Evolutionary conservation across 2,888 invertebrate genomes (phyloP).

Genomic region (Vanessa cardui): DNA sequence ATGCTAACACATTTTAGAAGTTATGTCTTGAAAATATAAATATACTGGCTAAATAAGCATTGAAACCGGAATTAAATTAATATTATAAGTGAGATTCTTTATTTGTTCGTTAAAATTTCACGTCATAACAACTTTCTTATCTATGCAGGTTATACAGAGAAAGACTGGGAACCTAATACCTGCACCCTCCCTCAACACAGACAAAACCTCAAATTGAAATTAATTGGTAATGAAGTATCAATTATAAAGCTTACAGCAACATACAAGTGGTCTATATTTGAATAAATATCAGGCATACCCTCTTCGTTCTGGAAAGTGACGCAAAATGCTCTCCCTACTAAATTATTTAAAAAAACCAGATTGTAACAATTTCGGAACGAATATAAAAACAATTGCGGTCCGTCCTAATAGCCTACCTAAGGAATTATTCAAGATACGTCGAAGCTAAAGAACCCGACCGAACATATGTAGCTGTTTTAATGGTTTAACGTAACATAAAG

Average conservation of each 20-base stretch:
- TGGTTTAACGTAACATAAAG: constrained; percentile 5
- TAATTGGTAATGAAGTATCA: too few relatives aligned
- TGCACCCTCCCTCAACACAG: too few relatives aligned
- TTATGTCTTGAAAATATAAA: too few relatives aligned
- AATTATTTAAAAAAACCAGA: constrained; percentile 35
- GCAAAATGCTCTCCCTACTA: constrained; percentile 18
- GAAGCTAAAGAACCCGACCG: constrained; percentile 9
- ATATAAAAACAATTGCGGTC: constrained; percentile 35
- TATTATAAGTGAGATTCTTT: too few relatives aligned
- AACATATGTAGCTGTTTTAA: constrained; percentile 8
- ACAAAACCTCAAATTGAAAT: too few relatives aligned
- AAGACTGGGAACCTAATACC: too few relatives aligned
- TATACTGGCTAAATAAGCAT: too few relatives aligned
- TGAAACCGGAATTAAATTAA: too few relatives aligned
- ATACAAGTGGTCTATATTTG: constrained; percentile 4
- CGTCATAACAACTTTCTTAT: too few relatives aligned
- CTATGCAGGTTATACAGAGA: too few relatives aligned
- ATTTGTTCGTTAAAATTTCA: too few relatives aligned
- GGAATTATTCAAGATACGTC: constrained; percentile 32
- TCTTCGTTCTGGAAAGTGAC: constrained; percentile 9
- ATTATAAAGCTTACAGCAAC: not conserved
- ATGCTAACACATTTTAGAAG: too few relatives aligned
- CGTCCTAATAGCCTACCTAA: constrained; percentile 27
- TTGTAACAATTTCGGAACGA: constrained; percentile 33
- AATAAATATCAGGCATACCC: not conserved